phyloP scores from a whole-genome alignment of 2,113 vertebrate genomes.

The Paraplagusia blochii region DNA sequence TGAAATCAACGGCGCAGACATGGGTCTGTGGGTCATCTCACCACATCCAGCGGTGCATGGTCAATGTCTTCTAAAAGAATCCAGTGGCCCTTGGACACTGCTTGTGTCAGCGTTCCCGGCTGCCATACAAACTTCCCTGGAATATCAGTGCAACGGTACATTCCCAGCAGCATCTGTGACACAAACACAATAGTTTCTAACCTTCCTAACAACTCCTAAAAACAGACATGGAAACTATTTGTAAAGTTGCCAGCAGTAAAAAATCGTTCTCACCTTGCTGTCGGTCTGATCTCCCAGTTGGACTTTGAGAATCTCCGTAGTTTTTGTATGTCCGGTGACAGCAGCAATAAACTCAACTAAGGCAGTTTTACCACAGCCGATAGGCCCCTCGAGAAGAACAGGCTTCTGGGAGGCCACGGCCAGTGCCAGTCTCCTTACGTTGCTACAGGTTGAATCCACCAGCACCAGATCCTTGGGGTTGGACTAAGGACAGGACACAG shows the following conservation, averaged over 20 bases:
- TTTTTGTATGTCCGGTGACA: slow-evolving; percentile 83
- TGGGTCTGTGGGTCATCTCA: too few relatives aligned
- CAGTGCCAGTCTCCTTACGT: slow-evolving; percentile 88
- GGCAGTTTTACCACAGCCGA: slow-evolving; percentile 93
- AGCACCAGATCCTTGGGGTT: slow-evolving; percentile 77
- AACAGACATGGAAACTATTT: too few relatives aligned
- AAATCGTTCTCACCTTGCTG: slow-evolving; percentile 84
- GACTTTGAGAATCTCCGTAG: slow-evolving; percentile 89
- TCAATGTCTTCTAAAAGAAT: slow-evolving; percentile 96
- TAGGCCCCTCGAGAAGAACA: slow-evolving; percentile 93
- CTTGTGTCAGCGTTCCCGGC: slow-evolving; percentile 90
- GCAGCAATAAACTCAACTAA: slow-evolving; percentile 87
- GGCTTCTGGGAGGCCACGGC: slow-evolving; percentile 87
- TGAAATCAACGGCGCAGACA: too few relatives aligned
- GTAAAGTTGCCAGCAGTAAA: too few relatives aligned
- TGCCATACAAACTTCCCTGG: slow-evolving; percentile 98
- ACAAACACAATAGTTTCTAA: neutral
- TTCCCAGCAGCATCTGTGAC: slow-evolving; percentile 86
- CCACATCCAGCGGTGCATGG: slow-evolving; percentile 94
- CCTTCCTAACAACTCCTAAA: too few relatives aligned
- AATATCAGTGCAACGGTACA: slow-evolving; percentile 95
- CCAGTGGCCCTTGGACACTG: slow-evolving; percentile 89
- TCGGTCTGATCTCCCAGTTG: slow-evolving; percentile 98
- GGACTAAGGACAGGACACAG: slow-evolving; percentile 25
- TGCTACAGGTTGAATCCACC: slow-evolving; percentile 86